A percentile compares a stretch with the other conserved stretches of the same genome.
phyloP scores from a whole-genome alignment of 1,140 invertebrate species.

The Samia ricini region DNA sequence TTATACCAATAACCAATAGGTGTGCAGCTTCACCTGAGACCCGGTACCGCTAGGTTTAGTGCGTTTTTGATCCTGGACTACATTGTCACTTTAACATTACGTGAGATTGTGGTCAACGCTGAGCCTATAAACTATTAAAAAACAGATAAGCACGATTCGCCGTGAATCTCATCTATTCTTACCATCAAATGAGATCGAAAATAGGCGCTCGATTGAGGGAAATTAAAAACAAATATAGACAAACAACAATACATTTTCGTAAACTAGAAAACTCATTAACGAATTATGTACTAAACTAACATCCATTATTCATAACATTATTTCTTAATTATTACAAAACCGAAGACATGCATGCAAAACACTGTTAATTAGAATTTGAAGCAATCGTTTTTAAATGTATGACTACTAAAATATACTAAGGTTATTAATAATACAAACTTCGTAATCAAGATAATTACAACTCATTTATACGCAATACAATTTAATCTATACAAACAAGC shows the following conservation, averaged over 20 bases:
- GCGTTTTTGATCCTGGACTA: too few species aligned
- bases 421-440: not conserved
- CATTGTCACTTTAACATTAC: too few species aligned
- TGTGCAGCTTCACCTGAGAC: too few species aligned
- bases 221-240: not conserved
- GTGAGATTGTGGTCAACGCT: too few species aligned
- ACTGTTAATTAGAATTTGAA: not conserved
- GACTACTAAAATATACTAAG: not conserved
- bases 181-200: too few species aligned
- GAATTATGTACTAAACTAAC: not conserved
- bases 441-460: conserved; percentile 10
- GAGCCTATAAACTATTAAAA: too few species aligned
- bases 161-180: too few species aligned
- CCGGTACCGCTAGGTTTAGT: too few species aligned
- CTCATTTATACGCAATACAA: conserved; percentile 11
- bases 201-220: too few species aligned
- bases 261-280: not conserved
- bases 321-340: not conserved
- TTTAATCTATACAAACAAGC: conserved; percentile 27
- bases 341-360: not conserved
- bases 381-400: not conserved
- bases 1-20: too few species aligned
- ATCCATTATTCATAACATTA: not conserved
- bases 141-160: too few species aligned
- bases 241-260: not conserved